Conservation (phyloP, 2,797 vertebrate genomes). For the Xiphophorus birchmanni region DNA sequence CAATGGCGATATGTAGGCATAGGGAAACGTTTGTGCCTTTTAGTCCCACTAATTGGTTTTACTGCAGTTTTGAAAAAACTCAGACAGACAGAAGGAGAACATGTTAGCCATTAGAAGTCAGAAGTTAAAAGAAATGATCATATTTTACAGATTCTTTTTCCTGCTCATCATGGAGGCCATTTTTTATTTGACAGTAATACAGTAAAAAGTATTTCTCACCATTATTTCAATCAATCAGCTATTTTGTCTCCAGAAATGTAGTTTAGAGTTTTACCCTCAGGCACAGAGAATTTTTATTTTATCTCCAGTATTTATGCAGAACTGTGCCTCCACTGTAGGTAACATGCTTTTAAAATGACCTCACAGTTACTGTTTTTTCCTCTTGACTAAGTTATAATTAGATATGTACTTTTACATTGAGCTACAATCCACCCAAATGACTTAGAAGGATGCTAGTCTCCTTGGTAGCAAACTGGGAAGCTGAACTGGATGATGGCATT, state of each 20-base stretch:
- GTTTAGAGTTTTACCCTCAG: not conserved
- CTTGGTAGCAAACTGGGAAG: constrained; percentile 27
- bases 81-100: not conserved
- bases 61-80: not conserved
- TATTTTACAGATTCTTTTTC: not conserved
- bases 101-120: not conserved
- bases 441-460: not conserved
- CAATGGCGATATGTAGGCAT: not conserved
- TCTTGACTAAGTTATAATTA: not conserved
- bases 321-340: not conserved
- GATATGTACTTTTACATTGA: not conserved
- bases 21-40: not conserved
- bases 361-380: not conserved
- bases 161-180: not conserved
- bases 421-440: not conserved
- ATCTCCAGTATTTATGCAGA: not conserved
- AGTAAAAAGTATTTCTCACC: not conserved
- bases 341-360: not conserved
- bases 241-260: not conserved
- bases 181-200: not conserved
- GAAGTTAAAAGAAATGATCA: not conserved
- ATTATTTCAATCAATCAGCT: not conserved
- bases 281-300: not conserved
- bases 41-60: not conserved
- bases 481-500: constrained; percentile 30